A percentile compares a stretch with the other conserved stretches of the same genome.
phyloP scores from a whole-genome alignment of 2,888 invertebrate genomes.

The Hipparchia semele region DNA sequence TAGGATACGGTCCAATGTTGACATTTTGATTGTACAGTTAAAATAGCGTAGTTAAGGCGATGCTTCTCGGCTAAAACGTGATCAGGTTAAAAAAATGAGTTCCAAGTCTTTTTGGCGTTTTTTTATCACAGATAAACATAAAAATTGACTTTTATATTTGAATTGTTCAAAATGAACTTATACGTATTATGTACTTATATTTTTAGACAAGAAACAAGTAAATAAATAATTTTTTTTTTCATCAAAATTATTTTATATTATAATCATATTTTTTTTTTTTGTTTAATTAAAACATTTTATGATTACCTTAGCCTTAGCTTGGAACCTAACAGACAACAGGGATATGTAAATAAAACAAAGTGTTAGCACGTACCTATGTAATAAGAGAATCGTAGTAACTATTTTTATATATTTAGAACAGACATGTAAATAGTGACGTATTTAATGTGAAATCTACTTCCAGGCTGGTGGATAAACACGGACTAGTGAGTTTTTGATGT shows the following conservation, averaged over 20 bases:
- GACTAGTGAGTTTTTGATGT: not conserved
- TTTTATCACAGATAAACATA: too few species aligned
- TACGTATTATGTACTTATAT: too few species aligned
- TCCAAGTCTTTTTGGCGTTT: not conserved
- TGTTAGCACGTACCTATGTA: slow-evolving; percentile 6
- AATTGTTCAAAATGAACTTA: too few species aligned
- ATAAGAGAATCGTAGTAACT: slow-evolving; percentile 27
- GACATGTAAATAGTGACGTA: slow-evolving; percentile 17
- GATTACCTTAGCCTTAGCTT: not conserved
- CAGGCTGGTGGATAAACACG: not conserved
- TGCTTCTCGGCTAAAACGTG: slow-evolving; percentile 39
- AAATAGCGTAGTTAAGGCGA: slow-evolving; percentile 58
- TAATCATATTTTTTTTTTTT: too few species aligned
- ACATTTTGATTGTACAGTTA: slow-evolving; percentile 57
- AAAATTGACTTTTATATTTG: too few species aligned
- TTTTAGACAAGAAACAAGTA: too few species aligned
- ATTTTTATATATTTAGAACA: slow-evolving; percentile 35
- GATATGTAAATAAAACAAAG: slow-evolving; percentile 34
- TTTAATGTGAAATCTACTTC: not conserved
- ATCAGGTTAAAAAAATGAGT: slow-evolving; percentile 7
- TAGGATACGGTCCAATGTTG: slow-evolving; percentile 74
- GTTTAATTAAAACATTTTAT: not conserved
- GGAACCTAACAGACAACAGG: slow-evolving; percentile 22
- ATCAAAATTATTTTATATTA: too few species aligned
- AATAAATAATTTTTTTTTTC: too few species aligned